phyloP scores from a whole-genome alignment of 2,888 invertebrate genomes.

The Timandra comae region DNA sequence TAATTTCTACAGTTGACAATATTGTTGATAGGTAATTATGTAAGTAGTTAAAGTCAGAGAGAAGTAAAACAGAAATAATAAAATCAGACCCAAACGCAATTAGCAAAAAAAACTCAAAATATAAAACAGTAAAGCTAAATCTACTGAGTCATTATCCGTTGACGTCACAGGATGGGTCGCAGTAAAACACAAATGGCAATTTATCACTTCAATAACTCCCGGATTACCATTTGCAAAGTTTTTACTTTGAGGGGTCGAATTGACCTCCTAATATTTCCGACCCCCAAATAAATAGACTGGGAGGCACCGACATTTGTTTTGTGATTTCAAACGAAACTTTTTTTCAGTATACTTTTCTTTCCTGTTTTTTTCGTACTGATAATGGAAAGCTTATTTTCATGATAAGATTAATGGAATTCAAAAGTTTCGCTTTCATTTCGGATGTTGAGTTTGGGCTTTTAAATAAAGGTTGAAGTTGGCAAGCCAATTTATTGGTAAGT shows the following conservation, averaged over 20 bases:
- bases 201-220: slow-evolving; percentile 25
- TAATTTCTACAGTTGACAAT: too few species aligned
- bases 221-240: slow-evolving; percentile 26
- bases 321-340: too few species aligned
- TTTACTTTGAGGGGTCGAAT: slow-evolving; percentile 18
- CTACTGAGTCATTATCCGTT: slow-evolving; percentile 17
- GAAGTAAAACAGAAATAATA: too few species aligned
- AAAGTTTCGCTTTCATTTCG: too few species aligned
- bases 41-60: too few species aligned
- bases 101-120: too few species aligned
- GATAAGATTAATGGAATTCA: too few species aligned
- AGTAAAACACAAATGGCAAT: slow-evolving; percentile 24
- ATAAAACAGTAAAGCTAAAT: slow-evolving; percentile 6
- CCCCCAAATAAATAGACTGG: neutral
- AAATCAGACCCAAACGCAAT: too few species aligned
- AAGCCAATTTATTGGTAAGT: neutral
- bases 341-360: too few species aligned
- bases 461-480: too few species aligned
- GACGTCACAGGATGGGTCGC: slow-evolving; percentile 14
- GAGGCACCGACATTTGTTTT: neutral
- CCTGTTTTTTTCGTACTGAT: neutral
- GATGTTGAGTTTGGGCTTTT: too few species aligned
- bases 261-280: slow-evolving; percentile 7
- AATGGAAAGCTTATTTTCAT: neutral
- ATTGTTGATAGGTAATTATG: too few species aligned